Evolutionary conservation across 2,888 invertebrate genomes (phyloP), one percentile per base, ranked within the genome.

Genomic region (Mesodorylaimus sp.): DNA sequence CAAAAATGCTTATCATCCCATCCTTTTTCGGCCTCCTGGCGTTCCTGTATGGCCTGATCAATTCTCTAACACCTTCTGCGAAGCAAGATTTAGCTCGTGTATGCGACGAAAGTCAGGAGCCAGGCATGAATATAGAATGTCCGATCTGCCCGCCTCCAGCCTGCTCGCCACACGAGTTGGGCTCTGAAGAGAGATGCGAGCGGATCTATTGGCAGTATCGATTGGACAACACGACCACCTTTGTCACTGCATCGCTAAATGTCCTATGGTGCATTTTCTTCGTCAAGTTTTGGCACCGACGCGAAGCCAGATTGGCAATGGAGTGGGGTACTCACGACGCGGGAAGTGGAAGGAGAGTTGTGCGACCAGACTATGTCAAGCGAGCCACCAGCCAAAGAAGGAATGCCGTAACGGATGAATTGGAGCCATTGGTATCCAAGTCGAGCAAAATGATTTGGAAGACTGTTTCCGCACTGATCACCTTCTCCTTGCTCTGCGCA

Each of bases 1-100:
- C 44, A 19, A 43, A 43, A 43, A 43, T 43, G 44, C 27, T 43
- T 3, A 43, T 43, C 19, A 26, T 43, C 19, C 44, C 44, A 7
- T 43, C 44, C 10, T 5, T 26, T 7, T 10, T 43, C 27, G 44
- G 44, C 21, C 10, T 43, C 3, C 13, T 43, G 26, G 44, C 19
- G 27, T 26, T 43, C 5, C 25, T 43, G 5, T 43, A 43, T 27
- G 44, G 44, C 3, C 5, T 43, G 26, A 26, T 43, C 16, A 32
- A 32, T 16, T 7, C n/a, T n/a, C n/a, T n/a, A n/a, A n/a, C n/a
- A n/a, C n/a, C n/a, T n/a, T n/a, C n/a, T n/a, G n/a, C n/a, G n/a
- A n/a, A n/a, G n/a, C n/a, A n/a, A n/a, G n/a, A n/a, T n/a, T n/a
- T n/a, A n/a, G n/a, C n/a, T n/a, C n/a, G n/a, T n/a, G n/a, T n/a